Conservation (phyloP, 2,113 vertebrate species). For the Orycteropus afer region DNA sequence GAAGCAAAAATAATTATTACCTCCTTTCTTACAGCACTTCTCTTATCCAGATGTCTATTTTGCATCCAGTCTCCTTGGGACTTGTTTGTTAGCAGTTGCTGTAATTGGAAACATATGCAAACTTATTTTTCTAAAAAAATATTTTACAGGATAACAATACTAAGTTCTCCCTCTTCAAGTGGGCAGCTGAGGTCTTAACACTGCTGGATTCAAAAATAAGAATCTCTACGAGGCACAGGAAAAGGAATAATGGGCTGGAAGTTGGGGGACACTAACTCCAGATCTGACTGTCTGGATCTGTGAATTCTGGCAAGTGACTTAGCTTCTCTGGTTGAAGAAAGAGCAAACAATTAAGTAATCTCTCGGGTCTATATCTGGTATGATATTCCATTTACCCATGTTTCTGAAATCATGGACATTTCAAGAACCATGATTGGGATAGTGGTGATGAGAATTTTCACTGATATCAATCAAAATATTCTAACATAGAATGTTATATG, state of each 20-base stretch:
- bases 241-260: neutral
- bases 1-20: slow-evolving; percentile 18
- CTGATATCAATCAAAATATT: neutral
- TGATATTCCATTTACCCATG: neutral
- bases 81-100: slow-evolving; percentile 8
- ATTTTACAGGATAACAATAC: neutral
- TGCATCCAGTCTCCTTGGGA: neutral
- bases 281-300: neutral
- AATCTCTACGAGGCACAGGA: neutral
- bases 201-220: neutral
- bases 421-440: neutral
- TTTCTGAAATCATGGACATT: neutral
- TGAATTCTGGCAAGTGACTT: neutral
- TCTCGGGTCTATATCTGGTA: neutral
- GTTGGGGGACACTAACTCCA: neutral
- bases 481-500: neutral
- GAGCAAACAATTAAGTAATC: neutral
- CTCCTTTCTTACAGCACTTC: slow-evolving; percentile 1
- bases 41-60: slow-evolving; percentile 28
- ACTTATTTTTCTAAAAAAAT: slow-evolving; percentile 39
- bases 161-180: neutral
- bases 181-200: neutral
- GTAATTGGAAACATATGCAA: slow-evolving; percentile 47
- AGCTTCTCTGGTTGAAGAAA: neutral
- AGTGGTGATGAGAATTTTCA: neutral